These are phyloP conservation scores for Austrolebias charrua DNA, from an alignment of 2,797 vertebrate species.

Conservation along the genomic window DNA sequence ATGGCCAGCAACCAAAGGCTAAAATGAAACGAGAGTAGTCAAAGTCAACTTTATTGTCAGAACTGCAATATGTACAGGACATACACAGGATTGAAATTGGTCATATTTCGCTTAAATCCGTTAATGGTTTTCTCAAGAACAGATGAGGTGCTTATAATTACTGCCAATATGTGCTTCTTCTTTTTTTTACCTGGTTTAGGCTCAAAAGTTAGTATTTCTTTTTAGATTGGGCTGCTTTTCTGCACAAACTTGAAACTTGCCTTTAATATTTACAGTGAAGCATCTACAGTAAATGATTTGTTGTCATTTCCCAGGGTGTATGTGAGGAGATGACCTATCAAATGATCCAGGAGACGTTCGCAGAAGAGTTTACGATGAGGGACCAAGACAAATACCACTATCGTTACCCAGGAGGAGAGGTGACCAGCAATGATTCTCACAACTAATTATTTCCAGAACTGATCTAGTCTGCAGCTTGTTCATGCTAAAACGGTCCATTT, in stretches of 20 bases:
- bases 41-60: no score
- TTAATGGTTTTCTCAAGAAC: no score
- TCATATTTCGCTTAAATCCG: no score
- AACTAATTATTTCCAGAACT: not conserved
- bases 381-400: slow-evolving; percentile 98
- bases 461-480: not conserved
- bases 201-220: no score
- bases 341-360: slow-evolving; percentile 89
- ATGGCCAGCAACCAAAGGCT: not conserved
- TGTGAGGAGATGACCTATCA: slow-evolving; percentile 97
- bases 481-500: not conserved
- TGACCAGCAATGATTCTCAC: slow-evolving; percentile 47
- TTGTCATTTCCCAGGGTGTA: slow-evolving; percentile 82
- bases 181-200: not conserved
- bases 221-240: not conserved
- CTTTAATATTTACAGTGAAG: not conserved
- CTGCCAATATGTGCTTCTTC: no score
- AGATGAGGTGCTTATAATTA: no score
- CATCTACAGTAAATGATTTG: not conserved
- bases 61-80: no score
- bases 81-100: no score
- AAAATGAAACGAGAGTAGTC: not conserved
- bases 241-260: not conserved
- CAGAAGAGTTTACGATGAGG: slow-evolving; percentile 93
- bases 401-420: slow-evolving; percentile 98